These are phyloP conservation scores for Stramonita haemastoma DNA, from an alignment of 2,888 invertebrate species.

Conservation along the genomic window DNA sequence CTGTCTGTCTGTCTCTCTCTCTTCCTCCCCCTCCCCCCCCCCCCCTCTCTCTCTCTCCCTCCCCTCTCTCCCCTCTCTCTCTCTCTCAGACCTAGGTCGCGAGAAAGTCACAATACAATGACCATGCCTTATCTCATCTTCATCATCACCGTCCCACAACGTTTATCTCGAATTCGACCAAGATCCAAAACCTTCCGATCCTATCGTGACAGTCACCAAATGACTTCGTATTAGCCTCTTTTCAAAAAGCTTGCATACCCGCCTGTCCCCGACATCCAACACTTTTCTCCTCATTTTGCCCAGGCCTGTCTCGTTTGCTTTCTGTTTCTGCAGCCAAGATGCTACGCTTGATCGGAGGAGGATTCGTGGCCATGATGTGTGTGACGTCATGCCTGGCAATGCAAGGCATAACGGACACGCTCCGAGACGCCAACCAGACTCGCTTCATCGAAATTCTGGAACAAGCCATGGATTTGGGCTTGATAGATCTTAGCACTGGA, in stretches of 20 bases:
- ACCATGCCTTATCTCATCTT: too few relatives aligned
- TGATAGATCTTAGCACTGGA: conserved; percentile 18
- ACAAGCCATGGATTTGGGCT: neutral
- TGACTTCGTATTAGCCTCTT: too few relatives aligned
- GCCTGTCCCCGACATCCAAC: too few relatives aligned
- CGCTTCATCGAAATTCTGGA: neutral
- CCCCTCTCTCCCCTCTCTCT: neutral
- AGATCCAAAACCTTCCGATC: too few relatives aligned
- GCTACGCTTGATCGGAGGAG: neutral
- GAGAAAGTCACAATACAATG: too few relatives aligned
- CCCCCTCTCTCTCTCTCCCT: neutral
- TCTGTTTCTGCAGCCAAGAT: neutral
- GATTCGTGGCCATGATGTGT: neutral
- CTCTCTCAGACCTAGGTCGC: too few relatives aligned
- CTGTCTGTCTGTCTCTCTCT: conserved; percentile 26
- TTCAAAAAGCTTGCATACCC: too few relatives aligned
- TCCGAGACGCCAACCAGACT: conserved; percentile 16
- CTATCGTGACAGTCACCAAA: too few relatives aligned
- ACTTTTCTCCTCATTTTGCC: neutral
- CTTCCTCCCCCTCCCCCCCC: conserved; percentile 13
- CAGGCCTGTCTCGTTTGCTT: neutral
- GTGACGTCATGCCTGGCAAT: conserved; percentile 8
- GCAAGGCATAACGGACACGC: conserved; percentile 29
- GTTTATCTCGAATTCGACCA: too few relatives aligned
- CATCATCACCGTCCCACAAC: too few relatives aligned